Evolutionary conservation across 2,888 invertebrate species (phyloP).

Genomic region (Ganaspis brasiliensis): DNA sequence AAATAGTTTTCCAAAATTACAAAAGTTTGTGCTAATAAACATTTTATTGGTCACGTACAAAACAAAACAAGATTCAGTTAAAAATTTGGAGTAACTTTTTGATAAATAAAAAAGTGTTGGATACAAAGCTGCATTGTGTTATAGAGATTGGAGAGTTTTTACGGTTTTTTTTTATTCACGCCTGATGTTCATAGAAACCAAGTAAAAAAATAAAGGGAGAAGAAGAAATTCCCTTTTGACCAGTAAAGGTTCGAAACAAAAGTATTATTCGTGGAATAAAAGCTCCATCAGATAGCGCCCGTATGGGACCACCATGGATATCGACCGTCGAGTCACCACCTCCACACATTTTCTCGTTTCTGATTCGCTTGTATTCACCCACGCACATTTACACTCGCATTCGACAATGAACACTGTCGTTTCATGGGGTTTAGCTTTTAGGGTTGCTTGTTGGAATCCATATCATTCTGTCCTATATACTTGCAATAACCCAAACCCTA

Average conservation of each 20-base stretch:
- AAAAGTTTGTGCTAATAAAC: too few relatives aligned
- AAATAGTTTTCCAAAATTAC: too few relatives aligned
- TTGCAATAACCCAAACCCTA: not conserved
- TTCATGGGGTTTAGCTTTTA: slow-evolving; percentile 34
- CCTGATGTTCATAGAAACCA: slow-evolving; percentile 14
- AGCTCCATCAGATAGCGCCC: slow-evolving; percentile 30
- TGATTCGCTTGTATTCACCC: slow-evolving; percentile 40
- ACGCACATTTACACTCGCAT: slow-evolving; percentile 28
- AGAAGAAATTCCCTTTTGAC: slow-evolving; percentile 19
- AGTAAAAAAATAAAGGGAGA: slow-evolving; percentile 3
- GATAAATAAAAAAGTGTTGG: not conserved
- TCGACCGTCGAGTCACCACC: slow-evolving; percentile 49
- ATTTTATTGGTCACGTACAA: too few relatives aligned
- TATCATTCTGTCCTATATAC: slow-evolving; percentile 24
- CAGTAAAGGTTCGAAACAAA: slow-evolving; percentile 39
- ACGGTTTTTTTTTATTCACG: not conserved
- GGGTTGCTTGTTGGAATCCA: not conserved
- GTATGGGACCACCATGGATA: slow-evolving; percentile 52
- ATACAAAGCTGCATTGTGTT: not conserved
- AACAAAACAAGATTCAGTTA: too few relatives aligned
- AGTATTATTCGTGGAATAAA: slow-evolving; percentile 19
- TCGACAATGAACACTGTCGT: slow-evolving; percentile 25
- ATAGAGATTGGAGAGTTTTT: slow-evolving; percentile 7
- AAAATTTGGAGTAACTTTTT: not conserved
- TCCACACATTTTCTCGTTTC: slow-evolving; percentile 1